Evolutionary conservation across 2,888 invertebrate species (phyloP).

Genomic region (Ophion ventricosus): DNA sequence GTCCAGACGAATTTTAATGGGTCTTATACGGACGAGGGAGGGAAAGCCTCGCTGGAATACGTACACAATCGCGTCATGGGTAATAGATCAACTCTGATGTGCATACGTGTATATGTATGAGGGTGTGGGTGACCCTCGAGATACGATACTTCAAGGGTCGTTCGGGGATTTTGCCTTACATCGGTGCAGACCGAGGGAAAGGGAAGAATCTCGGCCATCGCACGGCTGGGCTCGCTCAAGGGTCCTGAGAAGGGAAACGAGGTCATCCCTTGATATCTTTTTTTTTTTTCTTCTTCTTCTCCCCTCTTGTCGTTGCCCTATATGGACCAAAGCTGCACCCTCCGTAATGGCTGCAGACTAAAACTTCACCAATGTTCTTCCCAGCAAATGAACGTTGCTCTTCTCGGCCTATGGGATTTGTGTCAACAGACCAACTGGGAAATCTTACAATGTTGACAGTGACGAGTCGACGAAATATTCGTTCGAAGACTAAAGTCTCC

Average conservation of each 20-base stretch:
- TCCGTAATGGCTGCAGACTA: slow-evolving; percentile 21
- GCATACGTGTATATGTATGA: not conserved
- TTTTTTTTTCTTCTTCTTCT: slow-evolving; percentile 27
- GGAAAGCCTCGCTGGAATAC: not conserved
- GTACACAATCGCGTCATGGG: slow-evolving; percentile 6
- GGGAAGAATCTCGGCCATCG: slow-evolving; percentile 56
- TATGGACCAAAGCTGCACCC: slow-evolving; percentile 19
- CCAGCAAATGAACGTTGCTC: slow-evolving; percentile 16
- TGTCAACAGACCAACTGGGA: slow-evolving; percentile 1
- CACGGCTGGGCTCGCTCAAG: slow-evolving; percentile 65
- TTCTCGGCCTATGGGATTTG: not conserved
- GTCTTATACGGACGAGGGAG: not conserved
- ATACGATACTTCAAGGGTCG: slow-evolving; percentile 47
- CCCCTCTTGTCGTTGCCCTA: slow-evolving; percentile 22
- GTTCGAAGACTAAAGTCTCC: slow-evolving; percentile 10
- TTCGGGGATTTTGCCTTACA: slow-evolving; percentile 33
- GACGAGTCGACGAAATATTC: not conserved
- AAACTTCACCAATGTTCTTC: slow-evolving; percentile 22
- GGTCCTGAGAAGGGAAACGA: slow-evolving; percentile 81
- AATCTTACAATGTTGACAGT: slow-evolving; percentile 15
- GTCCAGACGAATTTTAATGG: not conserved
- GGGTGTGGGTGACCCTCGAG: slow-evolving; percentile 44
- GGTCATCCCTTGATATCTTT: slow-evolving; percentile 76
- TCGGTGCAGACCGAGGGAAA: slow-evolving; percentile 28
- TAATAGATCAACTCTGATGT: slow-evolving; percentile 26